These are phyloP conservation scores for Clarias gariepinus DNA, from an alignment of 2,113 vertebrate genomes.

Conservation along the genomic window DNA sequence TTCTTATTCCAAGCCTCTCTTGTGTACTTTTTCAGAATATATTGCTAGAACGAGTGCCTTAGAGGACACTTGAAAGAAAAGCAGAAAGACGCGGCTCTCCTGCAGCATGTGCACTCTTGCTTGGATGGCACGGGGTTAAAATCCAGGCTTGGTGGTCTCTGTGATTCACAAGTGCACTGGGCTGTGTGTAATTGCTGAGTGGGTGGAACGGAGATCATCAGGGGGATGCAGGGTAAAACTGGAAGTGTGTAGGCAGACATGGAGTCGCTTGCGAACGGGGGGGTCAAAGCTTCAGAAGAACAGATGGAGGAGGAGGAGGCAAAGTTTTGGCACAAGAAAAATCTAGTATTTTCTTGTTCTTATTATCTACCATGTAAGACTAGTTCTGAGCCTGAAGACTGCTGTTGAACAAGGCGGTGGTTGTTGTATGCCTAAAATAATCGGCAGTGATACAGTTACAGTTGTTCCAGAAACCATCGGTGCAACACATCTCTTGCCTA, in stretches of 20 bases:
- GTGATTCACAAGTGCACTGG: slow-evolving; percentile 39
- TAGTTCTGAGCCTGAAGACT: neutral
- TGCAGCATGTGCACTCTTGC: slow-evolving; percentile 14
- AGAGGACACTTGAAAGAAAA: slow-evolving; percentile 15
- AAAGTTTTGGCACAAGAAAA: slow-evolving; percentile 26
- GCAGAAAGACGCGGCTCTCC: neutral
- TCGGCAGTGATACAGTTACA: neutral
- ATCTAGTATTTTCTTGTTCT: slow-evolving; percentile 25
- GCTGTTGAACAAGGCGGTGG: slow-evolving; percentile 4
- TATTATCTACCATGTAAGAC: slow-evolving; percentile 13
- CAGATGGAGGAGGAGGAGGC: slow-evolving; percentile 41
- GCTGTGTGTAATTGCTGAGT: slow-evolving; percentile 47
- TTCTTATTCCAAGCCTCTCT: slow-evolving; percentile 18
- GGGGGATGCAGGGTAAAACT: slow-evolving; percentile 39
- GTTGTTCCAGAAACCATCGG: neutral
- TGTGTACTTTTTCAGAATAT: neutral
- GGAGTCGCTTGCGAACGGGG: slow-evolving; percentile 14
- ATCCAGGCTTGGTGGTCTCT: slow-evolving; percentile 35
- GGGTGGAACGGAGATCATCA: slow-evolving; percentile 46
- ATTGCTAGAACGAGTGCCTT: slow-evolving; percentile 13
- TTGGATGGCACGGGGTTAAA: slow-evolving; percentile 11
- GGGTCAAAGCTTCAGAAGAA: slow-evolving; percentile 47
- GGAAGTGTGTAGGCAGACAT: slow-evolving; percentile 50
- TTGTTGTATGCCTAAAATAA: slow-evolving; percentile 3
- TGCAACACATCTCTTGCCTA: neutral